These are phyloP conservation scores for Euproctis similis DNA, from an alignment of 2,888 invertebrate species.

Conservation along the genomic window DNA sequence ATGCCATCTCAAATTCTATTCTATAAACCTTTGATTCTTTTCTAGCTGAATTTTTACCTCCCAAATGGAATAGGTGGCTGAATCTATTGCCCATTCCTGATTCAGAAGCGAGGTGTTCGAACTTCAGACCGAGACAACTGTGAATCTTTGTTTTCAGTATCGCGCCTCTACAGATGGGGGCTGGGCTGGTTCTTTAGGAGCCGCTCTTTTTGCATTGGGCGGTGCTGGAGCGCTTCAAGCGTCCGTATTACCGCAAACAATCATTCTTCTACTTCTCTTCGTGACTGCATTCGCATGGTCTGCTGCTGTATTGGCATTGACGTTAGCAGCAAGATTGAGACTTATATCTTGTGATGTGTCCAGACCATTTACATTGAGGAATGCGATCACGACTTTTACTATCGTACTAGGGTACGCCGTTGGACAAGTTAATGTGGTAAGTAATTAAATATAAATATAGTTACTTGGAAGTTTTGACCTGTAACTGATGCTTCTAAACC, in stretches of 20 bases:
- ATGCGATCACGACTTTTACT: conserved; percentile 91
- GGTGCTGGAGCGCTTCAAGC: conserved; percentile 86
- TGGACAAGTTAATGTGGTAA: conserved; percentile 94
- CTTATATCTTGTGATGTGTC: conserved; percentile 92
- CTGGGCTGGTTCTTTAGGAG: conserved; percentile 88
- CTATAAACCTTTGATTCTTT: too few relatives aligned
- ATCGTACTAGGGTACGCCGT: conserved; percentile 91
- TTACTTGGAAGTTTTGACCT: too few relatives aligned
- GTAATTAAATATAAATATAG: too few relatives aligned
- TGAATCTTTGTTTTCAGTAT: conserved; percentile 81
- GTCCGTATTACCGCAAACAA: conserved; percentile 87
- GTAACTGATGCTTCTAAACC: too few relatives aligned
- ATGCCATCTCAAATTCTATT: too few relatives aligned
- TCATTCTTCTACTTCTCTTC: conserved; percentile 88
- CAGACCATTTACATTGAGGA: conserved; percentile 85
- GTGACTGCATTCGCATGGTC: conserved; percentile 94
- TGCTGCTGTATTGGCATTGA: conserved; percentile 87
- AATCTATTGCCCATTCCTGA: too few relatives aligned
- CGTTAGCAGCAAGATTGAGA: conserved; percentile 87
- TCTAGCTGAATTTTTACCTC: too few relatives aligned
- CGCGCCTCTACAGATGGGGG: conserved; percentile 90
- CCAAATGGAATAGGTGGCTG: too few relatives aligned
- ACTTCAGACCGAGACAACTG: too few relatives aligned
- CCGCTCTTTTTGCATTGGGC: conserved; percentile 83
- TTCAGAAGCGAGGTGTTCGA: too few relatives aligned